Percentiles rank a stretch among this genome's conserved stretches.
Conservation (phyloP, 2,113 vertebrate genomes). For the Epinephelus moara region DNA sequence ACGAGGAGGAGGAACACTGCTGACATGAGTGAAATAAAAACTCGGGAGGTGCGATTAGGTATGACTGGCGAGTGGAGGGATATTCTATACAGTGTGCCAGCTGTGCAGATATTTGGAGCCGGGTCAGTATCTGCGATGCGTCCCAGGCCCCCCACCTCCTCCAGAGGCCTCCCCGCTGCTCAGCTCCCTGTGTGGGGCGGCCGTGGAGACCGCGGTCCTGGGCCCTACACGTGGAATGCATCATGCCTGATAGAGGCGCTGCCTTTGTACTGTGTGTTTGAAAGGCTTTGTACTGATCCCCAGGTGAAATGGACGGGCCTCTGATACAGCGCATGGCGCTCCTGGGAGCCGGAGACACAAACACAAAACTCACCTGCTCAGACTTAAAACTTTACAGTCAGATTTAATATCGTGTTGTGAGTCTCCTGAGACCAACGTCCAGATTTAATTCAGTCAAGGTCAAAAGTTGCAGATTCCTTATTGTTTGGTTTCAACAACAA, state of each 20-base stretch:
- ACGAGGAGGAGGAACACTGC: neutral
- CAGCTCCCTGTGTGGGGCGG: conserved; percentile 60
- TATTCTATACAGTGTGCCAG: conserved; percentile 59
- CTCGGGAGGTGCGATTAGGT: conserved; percentile 9
- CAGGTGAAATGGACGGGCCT: conserved; percentile 77
- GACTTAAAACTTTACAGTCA: conserved; percentile 4
- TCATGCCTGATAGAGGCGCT: conserved; percentile 71
- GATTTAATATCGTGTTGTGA: neutral
- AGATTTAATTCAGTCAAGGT: neutral
- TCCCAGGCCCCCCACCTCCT: conserved; percentile 38
- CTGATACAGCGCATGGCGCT: conserved; percentile 10
- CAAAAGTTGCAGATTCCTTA: neutral
- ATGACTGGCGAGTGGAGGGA: conserved; percentile 31
- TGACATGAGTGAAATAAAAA: conserved; percentile 20
- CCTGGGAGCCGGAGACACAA: conserved; percentile 14
- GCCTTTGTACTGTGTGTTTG: conserved; percentile 80
- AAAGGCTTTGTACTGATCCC: conserved; percentile 87
- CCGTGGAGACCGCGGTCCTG: conserved; percentile 37
- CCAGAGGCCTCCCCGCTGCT: conserved; percentile 50
- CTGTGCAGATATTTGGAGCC: conserved; percentile 62
- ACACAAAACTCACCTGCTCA: conserved; percentile 21
- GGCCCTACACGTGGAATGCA: conserved; percentile 82
- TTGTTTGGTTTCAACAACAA: neutral
- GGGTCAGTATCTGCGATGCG: conserved; percentile 39
- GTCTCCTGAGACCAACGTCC: neutral